These are phyloP conservation scores for Macrosiphum euphorbiae DNA, from an alignment of 2,888 invertebrate species.

Conservation along the genomic window DNA sequence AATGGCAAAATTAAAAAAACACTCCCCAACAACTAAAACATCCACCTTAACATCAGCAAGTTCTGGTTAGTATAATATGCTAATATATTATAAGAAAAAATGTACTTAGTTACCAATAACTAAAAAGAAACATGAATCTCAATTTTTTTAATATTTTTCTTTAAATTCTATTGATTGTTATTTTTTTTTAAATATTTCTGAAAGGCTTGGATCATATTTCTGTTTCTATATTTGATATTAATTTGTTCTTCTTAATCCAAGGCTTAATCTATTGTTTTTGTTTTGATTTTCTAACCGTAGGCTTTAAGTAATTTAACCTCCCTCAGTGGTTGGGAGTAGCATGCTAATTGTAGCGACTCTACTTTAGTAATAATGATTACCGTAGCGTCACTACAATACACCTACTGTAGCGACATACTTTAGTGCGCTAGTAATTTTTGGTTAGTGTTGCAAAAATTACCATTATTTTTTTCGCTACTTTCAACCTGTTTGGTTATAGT, in stretches of 20 bases:
- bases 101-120: not conserved
- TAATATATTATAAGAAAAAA: not conserved
- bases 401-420: no score
- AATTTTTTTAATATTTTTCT: not conserved
- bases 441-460: no score
- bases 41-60: constrained; percentile 65
- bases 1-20: constrained; percentile 66
- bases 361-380: no score
- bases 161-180: not conserved
- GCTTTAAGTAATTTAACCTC: no score
- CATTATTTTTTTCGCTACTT: no score
- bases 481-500: no score
- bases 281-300: not conserved
- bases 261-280: not conserved
- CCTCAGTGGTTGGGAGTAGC: no score
- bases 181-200: not conserved
- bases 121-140: not conserved
- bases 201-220: not conserved
- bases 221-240: not conserved
- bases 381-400: no score
- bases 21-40: constrained; percentile 64
- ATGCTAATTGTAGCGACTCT: no score
- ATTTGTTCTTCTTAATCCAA: not conserved
- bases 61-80: constrained; percentile 58
- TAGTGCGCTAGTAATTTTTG: no score